Conservation (phyloP, 2,113 vertebrate genomes). For the Thymallus thymallus region DNA sequence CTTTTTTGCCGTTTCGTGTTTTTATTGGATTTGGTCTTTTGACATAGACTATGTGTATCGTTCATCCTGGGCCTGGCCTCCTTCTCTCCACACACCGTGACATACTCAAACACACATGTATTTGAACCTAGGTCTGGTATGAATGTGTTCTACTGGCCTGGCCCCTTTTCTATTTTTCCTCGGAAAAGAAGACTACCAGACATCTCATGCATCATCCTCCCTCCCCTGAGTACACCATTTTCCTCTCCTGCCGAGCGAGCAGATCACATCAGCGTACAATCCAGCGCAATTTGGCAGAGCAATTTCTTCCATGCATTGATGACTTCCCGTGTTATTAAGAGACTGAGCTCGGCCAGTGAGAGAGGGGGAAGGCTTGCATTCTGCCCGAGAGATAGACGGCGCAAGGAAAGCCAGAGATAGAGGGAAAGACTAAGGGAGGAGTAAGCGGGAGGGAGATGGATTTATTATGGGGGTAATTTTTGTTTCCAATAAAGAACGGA, state of each 20-base stretch:
- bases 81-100: too few relatives aligned
- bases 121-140: too few relatives aligned
- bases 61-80: too few relatives aligned
- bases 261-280: conserved; percentile 38
- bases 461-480: conserved; percentile 14
- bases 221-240: conserved; percentile 5
- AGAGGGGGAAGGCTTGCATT: neutral
- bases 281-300: conserved; percentile 56
- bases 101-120: too few relatives aligned
- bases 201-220: conserved; percentile 19
- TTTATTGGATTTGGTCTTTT: too few relatives aligned
- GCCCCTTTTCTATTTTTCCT: neutral
- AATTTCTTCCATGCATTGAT: conserved; percentile 58
- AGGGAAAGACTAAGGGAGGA: conserved; percentile 29
- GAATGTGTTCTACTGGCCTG: neutral
- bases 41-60: too few relatives aligned
- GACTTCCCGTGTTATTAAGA: conserved; percentile 40
- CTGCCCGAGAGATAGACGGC: neutral
- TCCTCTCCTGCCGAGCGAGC: conserved; percentile 32
- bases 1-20: too few relatives aligned
- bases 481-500: neutral
- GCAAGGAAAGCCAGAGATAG: neutral
- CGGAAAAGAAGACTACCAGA: neutral
- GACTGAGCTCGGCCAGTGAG: neutral
- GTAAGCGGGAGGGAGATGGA: conserved; percentile 16